These are phyloP conservation scores for Calliscelio sp. DNA, from an alignment of 2,888 invertebrate species.

Conservation along the genomic window DNA sequence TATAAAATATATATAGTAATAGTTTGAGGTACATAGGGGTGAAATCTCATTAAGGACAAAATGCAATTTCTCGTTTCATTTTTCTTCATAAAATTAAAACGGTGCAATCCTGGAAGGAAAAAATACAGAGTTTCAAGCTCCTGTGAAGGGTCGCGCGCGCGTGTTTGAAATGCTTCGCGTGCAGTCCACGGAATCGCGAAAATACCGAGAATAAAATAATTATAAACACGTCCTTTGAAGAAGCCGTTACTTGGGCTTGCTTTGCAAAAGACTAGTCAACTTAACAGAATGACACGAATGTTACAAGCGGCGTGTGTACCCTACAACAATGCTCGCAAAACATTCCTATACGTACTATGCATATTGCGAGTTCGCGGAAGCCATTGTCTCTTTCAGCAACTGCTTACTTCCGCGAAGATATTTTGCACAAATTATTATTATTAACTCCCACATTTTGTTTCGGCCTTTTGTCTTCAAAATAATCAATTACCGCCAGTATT, in stretches of 20 bases:
- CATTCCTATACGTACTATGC: constrained; percentile 33
- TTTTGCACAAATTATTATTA: constrained; percentile 19
- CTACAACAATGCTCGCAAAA: constrained; percentile 47
- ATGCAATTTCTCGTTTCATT: neutral
- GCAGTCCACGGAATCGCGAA: constrained; percentile 23
- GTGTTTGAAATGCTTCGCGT: constrained; percentile 36
- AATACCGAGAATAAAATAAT: constrained; percentile 61
- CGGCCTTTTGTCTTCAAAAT: neutral
- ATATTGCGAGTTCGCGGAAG: constrained; percentile 40
- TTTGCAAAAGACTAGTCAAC: constrained; percentile 53
- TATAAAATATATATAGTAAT: no score
- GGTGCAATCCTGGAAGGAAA: constrained; percentile 17
- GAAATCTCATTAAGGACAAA: constrained; percentile 21
- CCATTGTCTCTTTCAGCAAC: constrained; percentile 34
- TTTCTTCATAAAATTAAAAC: constrained; percentile 37
- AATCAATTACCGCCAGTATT: neutral
- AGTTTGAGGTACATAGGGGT: neutral
- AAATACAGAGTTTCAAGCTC: constrained; percentile 20
- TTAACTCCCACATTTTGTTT: neutral
- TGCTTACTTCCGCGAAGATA: constrained; percentile 43
- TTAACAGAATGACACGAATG: constrained; percentile 54
- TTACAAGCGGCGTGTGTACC: constrained; percentile 35
- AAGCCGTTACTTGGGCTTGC: constrained; percentile 47
- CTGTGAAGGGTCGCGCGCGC: constrained; percentile 28
- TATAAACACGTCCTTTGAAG: constrained; percentile 54